These are phyloP conservation scores for Butastur rufipennis DNA, from an alignment of 2,113 vertebrate genomes.

Conservation along the genomic window DNA sequence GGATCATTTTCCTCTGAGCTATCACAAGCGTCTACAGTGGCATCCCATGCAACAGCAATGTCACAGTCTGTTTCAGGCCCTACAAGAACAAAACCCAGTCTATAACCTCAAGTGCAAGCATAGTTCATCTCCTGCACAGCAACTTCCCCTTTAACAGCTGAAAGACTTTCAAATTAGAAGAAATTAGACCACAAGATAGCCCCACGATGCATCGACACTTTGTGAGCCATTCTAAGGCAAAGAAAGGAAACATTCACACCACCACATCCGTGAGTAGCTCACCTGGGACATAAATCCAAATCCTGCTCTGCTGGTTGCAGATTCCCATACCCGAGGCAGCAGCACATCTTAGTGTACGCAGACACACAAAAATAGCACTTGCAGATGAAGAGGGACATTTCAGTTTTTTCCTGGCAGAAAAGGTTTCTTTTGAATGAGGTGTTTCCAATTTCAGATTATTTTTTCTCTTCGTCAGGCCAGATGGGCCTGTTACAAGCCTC, in stretches of 20 bases:
- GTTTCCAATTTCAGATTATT: neutral
- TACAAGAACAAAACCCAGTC: too few relatives aligned
- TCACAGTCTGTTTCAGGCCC: neutral
- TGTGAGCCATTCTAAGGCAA: neutral
- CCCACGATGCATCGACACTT: fast-evolving
- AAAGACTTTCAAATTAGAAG: too few relatives aligned
- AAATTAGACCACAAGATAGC: neutral
- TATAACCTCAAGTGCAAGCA: neutral
- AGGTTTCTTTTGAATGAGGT: neutral
- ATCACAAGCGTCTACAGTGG: neutral
- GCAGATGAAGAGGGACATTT: neutral
- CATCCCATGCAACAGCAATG: fast-evolving
- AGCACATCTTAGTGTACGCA: fast-evolving
- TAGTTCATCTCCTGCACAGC: neutral
- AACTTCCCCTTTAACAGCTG: neutral
- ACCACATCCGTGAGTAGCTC: fast-evolving
- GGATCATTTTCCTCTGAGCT: neutral
- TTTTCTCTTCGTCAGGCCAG: neutral
- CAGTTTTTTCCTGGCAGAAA: neutral
- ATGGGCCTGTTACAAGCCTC: neutral
- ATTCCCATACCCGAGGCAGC: neutral
- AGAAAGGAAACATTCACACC: neutral
- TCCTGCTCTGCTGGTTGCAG: neutral
- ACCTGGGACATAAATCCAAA: fast-evolving
- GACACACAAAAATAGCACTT: neutral